Conservation (phyloP, 2,113 vertebrate species). For the Telmatochromis sp. region DNA sequence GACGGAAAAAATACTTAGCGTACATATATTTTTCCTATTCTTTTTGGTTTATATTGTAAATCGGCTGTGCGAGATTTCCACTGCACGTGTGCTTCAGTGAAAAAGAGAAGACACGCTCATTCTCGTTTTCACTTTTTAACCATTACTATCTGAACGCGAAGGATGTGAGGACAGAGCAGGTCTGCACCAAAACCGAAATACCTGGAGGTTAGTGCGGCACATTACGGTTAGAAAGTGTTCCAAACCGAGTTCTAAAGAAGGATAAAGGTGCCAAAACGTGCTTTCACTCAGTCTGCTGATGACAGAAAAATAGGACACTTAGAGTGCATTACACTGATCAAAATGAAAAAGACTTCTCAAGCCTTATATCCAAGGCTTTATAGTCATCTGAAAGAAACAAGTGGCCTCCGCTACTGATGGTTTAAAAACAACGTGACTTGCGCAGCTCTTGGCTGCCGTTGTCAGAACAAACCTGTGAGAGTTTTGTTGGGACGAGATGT, state of each 20-base stretch:
- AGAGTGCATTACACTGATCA: neutral
- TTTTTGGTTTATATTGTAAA: neutral
- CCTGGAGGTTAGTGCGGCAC: neutral
- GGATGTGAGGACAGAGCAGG: neutral
- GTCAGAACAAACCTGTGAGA: neutral
- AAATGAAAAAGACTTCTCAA: neutral
- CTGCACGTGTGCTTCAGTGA: neutral
- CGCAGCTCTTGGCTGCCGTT: neutral
- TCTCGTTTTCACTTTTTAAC: neutral
- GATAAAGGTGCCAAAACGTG: neutral
- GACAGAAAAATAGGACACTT: neutral
- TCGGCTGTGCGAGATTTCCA: neutral
- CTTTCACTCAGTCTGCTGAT: neutral
- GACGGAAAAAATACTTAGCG: neutral
- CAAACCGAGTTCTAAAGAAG: neutral
- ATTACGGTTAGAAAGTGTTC: neutral
- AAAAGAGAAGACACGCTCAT: neutral
- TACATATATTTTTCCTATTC: neutral
- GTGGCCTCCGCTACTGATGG: neutral
- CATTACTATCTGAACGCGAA: neutral
- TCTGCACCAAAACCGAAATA: neutral
- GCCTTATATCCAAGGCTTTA: neutral
- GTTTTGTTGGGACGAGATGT: neutral
- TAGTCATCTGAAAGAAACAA: neutral
- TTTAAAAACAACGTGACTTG: neutral